Evolutionary conservation across 2,797 vertebrate species (phyloP), one percentile per base, ranked within the genome.

Genomic region (Enteromius radiatus): DNA sequence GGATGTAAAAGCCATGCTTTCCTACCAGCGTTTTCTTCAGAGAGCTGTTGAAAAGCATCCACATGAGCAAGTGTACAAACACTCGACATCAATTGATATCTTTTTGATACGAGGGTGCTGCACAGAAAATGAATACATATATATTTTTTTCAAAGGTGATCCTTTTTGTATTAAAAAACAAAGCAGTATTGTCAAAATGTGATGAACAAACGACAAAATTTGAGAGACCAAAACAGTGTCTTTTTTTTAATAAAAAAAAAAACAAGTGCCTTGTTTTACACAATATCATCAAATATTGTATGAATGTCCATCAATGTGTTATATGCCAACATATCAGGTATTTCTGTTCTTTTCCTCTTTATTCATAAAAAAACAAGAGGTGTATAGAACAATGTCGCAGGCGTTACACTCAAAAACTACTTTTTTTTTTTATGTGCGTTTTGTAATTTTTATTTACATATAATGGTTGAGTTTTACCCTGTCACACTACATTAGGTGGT

Each of bases 1-100:
- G 94, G 95, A 95, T 95, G 94, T 96, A 95, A 96, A 96, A 96
- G 95, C 96, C 96, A 96, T 96, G 95, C 94, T 96, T 95, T 93
- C 94, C 95, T 96, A 94, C 94, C 95, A 95, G 94, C 95, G 94
- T 94, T 95, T 95, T 92, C 94, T 95, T 93, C 95, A 94, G 93
- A 93, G 93, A 95, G 94, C 94, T 93, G 95, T 93, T 94, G 93
- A 94, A 94, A 94, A 94, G 93, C 94, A 93, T 95, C 94, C 95
- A 87, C 38, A 33, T 52, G 69, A 83, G 85, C 64, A 86, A 90
- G 64, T 86, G 69, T 86, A 83, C 93, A 94, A 94, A 93, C 76
- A 84, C 70, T 93, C 92, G 95, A 95, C 94, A 94, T 92, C 94
- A 93, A 93, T 95, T 95, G 91, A 95, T 93, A 96, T 94, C 94